Evolutionary conservation across 92 coral and sea anemone genomes (phyloP), one percentile per base, ranked within the genome.

Genomic region (Blastomussa wellsi): DNA sequence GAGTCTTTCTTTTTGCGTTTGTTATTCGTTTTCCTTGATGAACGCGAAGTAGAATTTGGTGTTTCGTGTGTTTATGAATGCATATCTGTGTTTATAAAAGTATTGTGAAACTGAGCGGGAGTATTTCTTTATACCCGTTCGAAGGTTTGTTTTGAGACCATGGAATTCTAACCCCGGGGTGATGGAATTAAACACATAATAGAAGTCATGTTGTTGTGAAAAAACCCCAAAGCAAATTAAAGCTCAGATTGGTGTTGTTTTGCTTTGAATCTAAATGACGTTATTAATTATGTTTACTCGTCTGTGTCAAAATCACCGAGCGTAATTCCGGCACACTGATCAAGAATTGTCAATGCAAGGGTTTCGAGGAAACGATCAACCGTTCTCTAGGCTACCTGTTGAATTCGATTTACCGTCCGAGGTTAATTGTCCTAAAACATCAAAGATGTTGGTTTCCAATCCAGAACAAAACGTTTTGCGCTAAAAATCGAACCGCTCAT

Each of bases 291-390:
- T 82, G 78, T 82, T 71, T 70, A 82, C 75, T 82, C 86, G 68
- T 51, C 55, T 82, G 78, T 82, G 86, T 51, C 86, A 55, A 48
- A 72, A 51, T 33, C 78, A 82, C 65, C 22, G 77, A 72, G 70
- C 78, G 86, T 71, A 57, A 52, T 71, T 82, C 86, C 86, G 86
- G 86, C 78, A 76, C 51, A 52, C 12, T 72, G 60, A 20, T 82
- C 78, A 53, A 82, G 28, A 82, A 36, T 71, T 82, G 65, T 72
- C 69, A 72, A 10, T 52, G 66, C 20, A 48, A 81, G 77, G 35
- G 77, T 48, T 82, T 71, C 64, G 29, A 53, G 78, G 77, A 82
- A 51, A 37, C 35, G 75, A 33, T 35, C 37, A 70, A 52, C 20
- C 68, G 41, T 20, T 31, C 28, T 67, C 15, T 59, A 14, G 12